Conservation (phyloP, 2,888 invertebrate genomes). For the Noctuana brunneofusca region DNA sequence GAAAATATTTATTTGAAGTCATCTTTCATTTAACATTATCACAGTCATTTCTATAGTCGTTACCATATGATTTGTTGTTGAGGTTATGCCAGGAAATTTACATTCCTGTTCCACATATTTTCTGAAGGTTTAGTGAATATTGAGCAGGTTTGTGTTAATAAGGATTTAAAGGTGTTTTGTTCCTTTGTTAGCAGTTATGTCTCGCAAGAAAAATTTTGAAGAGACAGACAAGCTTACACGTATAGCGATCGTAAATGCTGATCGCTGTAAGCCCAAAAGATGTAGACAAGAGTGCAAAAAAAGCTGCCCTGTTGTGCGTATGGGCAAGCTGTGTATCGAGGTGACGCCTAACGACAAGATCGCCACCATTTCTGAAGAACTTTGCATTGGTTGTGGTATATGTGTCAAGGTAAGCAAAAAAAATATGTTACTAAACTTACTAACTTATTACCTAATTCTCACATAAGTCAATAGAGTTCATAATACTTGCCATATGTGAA, state of each 20-base stretch:
- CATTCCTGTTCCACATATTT: constrained; percentile 63
- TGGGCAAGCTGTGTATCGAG: constrained; percentile 99
- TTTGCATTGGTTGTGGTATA: constrained; percentile 99
- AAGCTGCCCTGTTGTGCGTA: constrained; percentile 98
- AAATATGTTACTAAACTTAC: not conserved
- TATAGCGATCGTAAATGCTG: constrained; percentile 98
- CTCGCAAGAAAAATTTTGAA: constrained; percentile 86
- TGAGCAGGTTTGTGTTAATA: constrained; percentile 37
- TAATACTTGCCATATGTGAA: too few relatives aligned
- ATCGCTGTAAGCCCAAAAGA: constrained; percentile 99
- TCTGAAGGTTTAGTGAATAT: constrained; percentile 47
- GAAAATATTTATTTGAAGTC: not conserved
- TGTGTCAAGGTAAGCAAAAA: constrained; percentile 93
- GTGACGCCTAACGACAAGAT: constrained; percentile 97
- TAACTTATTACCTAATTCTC: not conserved
- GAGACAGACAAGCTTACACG: constrained; percentile 97
- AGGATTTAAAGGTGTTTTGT: constrained; percentile 33
- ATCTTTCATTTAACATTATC: constrained; percentile 34
- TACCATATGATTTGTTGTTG: constrained; percentile 53
- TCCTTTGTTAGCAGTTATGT: constrained; percentile 66
- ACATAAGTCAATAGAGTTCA: not conserved
- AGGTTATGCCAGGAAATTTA: constrained; percentile 60
- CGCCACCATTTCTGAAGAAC: constrained; percentile 97
- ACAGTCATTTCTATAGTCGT: constrained; percentile 7
- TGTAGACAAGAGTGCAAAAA: constrained; percentile 99